Percentiles rank a stretch among this genome's conserved stretches.
These are phyloP conservation scores for Syngnathoides biaculeatus DNA, from an alignment of 2,113 vertebrate species.

Conservation along the genomic window DNA sequence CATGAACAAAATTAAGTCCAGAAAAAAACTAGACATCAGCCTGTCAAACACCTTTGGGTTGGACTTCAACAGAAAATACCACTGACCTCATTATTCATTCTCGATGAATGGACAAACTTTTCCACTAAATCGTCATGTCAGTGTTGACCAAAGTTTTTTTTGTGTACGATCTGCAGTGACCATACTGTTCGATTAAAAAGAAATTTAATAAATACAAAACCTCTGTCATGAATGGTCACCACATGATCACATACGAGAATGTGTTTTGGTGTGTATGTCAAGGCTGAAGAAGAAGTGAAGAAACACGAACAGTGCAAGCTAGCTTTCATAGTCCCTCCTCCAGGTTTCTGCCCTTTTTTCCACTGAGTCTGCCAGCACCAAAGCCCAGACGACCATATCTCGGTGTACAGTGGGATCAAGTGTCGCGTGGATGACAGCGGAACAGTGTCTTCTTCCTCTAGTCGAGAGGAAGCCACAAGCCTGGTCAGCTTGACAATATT, in stretches of 20 bases:
- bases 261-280: too few species aligned
- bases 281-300: too few species aligned
- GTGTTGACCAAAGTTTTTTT: too few species aligned
- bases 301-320: constrained; percentile 11
- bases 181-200: too few species aligned
- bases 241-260: too few species aligned
- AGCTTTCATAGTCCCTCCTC: constrained; percentile 41
- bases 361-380: constrained; percentile 59
- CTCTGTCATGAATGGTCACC: neutral
- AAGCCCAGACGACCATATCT: constrained; percentile 54
- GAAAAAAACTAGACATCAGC: neutral
- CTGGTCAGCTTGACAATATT: neutral
- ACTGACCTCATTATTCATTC: neutral
- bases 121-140: too few species aligned
- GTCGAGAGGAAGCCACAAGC: constrained; percentile 2
- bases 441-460: constrained; percentile 39
- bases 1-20: neutral
- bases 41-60: neutral
- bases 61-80: neutral
- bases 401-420: constrained; percentile 58
- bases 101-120: too few species aligned
- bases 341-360: constrained; percentile 56
- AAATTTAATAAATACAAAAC: neutral
- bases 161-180: too few species aligned
- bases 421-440: constrained; percentile 39